Conservation (phyloP, 2,797 vertebrate species). For the Hemitrygon akajei region DNA sequence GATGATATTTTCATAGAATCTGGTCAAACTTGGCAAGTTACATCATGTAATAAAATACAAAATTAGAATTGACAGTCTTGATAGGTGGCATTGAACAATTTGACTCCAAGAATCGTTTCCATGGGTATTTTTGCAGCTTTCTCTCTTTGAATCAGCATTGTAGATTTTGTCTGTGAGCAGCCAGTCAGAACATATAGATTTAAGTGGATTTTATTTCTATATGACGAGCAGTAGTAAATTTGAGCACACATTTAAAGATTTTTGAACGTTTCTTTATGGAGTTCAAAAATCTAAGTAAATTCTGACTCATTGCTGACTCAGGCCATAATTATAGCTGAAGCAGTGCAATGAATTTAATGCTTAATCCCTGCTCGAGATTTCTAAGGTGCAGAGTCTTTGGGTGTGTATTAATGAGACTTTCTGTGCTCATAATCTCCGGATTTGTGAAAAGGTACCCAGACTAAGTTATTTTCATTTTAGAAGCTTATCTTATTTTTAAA, state of each 20-base stretch:
- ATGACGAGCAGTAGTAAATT: not conserved
- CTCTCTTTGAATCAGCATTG: constrained; percentile 8
- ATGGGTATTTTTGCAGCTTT: not conserved
- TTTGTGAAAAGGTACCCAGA: not conserved
- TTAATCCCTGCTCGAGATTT: constrained; percentile 24
- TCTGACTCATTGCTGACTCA: constrained; percentile 24
- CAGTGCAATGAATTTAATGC: constrained; percentile 1
- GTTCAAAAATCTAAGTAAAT: not conserved
- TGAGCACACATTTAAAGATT: not conserved
- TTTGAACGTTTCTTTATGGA: not conserved
- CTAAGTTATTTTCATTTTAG: not conserved
- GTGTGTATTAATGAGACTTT: not conserved
- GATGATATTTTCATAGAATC: constrained; percentile 3
- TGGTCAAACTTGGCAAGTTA: not conserved
- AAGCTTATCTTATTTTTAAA: not conserved
- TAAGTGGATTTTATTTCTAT: constrained; percentile 5
- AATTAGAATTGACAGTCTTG: not conserved
- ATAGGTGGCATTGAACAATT: not conserved
- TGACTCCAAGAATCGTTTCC: not conserved
- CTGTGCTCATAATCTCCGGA: not conserved
- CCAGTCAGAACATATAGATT: not conserved
- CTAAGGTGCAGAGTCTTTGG: constrained; percentile 17
- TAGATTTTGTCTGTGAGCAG: too few species aligned
- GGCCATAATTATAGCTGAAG: not conserved
- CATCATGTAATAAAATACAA: not conserved